These are phyloP conservation scores for Machimus rusticus DNA, from an alignment of 2,888 invertebrate species.

Conservation along the genomic window DNA sequence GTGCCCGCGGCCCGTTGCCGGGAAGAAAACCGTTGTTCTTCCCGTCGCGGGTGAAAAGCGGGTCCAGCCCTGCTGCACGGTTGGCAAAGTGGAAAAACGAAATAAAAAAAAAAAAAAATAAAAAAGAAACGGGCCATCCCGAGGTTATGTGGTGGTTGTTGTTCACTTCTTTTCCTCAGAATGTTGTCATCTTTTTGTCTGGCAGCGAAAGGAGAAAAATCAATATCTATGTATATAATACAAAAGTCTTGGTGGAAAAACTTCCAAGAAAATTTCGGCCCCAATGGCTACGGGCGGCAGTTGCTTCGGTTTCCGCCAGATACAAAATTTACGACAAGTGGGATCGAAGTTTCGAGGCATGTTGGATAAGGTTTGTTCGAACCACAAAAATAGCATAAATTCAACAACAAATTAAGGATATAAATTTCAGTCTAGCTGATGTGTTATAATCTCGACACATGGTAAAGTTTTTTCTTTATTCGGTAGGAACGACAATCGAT, in stretches of 20 bases:
- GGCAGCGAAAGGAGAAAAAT: slow-evolving; percentile 31
- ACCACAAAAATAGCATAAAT: background rate
- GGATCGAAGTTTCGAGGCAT: background rate
- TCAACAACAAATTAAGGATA: background rate
- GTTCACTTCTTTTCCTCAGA: slow-evolving; percentile 15
- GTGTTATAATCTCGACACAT: background rate
- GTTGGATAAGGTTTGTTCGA: background rate
- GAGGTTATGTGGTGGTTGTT: slow-evolving; percentile 3
- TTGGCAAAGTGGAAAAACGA: background rate
- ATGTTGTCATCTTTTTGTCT: slow-evolving; percentile 37
- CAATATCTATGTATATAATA: background rate
- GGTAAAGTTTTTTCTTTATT: background rate
- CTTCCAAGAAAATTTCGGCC: background rate
- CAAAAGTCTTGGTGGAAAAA: background rate
- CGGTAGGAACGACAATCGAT: background rate
- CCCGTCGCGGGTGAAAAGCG: background rate
- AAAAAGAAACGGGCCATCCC: background rate
- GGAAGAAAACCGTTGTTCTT: background rate
- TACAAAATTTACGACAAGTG: background rate
- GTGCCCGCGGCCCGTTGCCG: background rate
- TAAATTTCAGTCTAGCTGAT: background rate
- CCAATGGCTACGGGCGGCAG: background rate
- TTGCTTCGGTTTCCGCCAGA: background rate
- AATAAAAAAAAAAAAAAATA: background rate
- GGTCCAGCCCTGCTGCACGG: background rate